Evolutionary conservation across 2,113 vertebrate species (phyloP), one percentile per base, ranked within the genome.

Genomic region (Cygnus buccinator): DNA sequence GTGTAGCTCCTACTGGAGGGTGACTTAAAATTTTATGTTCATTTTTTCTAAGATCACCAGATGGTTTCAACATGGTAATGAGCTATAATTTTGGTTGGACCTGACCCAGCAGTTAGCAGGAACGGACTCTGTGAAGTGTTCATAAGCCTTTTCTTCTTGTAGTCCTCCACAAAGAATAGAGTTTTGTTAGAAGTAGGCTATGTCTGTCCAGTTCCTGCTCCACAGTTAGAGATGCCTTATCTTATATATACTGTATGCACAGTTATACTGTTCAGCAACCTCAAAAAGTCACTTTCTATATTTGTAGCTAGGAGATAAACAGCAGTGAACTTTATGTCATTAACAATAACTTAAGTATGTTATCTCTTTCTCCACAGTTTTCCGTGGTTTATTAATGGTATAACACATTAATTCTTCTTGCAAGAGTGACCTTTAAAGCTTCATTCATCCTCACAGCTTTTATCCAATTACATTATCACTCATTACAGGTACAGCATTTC

Each of bases 401-500:
- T 96, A 98, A 97, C 94, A 95, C 97, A 98, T 98, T 97, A 98
- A 97, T 98, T 98, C 97, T 97, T 97, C 97, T 98, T 98, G 97
- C 96, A 98, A 93, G 94, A 94, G 68, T 98, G 98, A 98, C 97
- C 98, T 98, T 98, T 98, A 97, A 96, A 98, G 97, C 97, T 97
- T 97, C 95, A 97, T 97, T 98, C 98, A 98, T 98, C 97, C 95
- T 96, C 97, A 91, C 78, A 94, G 98, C 97, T 98, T 97, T 98
- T 98, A 98, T 97, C 96, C 98, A 98, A 97, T 97, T 97, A 97
- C 97, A 97, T 98, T 98, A 98, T 97, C 97, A 97, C 96, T 98
- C 97, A 98, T 98, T 98, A 98, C 80, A 97, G 97, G 97, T 97
- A 97, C 95, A 96, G 97, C 94, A 39, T 98, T 98, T 97, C 95